Evolutionary conservation across 2,113 vertebrate species (phyloP).

Genomic region (Channa maculata): DNA sequence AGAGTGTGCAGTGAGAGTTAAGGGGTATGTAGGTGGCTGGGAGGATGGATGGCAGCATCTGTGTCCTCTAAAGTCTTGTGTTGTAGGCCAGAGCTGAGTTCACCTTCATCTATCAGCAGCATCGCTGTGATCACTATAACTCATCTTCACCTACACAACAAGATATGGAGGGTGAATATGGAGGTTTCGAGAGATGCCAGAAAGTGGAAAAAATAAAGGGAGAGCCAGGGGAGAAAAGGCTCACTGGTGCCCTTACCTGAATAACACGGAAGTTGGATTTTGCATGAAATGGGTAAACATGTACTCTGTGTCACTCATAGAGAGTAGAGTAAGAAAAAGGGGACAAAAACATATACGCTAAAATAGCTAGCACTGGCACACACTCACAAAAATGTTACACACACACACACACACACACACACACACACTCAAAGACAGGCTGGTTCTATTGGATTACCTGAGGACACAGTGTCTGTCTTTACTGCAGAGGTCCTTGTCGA

Average conservation of each 20-base stretch:
- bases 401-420: conserved; percentile 8
- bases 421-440: conserved; percentile 17
- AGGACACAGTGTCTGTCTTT: conserved; percentile 77
- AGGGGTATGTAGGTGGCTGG: conserved; percentile 63
- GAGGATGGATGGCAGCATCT: conserved; percentile 75
- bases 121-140: conserved; percentile 78
- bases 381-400: background rate
- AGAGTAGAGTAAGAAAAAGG: background rate
- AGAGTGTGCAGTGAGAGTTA: conserved; percentile 39
- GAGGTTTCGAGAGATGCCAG: conserved; percentile 33
- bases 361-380: background rate
- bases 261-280: background rate
- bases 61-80: conserved; percentile 78
- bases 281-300: background rate
- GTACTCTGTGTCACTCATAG: too few relatives aligned
- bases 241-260: background rate
- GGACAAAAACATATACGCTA: background rate
- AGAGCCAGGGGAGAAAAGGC: background rate
- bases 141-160: conserved; percentile 75
- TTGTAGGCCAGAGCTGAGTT: conserved; percentile 73
- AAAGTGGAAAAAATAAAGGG: conserved; percentile 27
- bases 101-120: conserved; percentile 82
- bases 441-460: conserved; percentile 74
- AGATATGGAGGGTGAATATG: conserved; percentile 56
- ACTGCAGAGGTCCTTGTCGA: conserved; percentile 76